These are phyloP conservation scores for Pseudoatta argentina DNA, from an alignment of 1,140 invertebrate genomes.

Conservation along the genomic window DNA sequence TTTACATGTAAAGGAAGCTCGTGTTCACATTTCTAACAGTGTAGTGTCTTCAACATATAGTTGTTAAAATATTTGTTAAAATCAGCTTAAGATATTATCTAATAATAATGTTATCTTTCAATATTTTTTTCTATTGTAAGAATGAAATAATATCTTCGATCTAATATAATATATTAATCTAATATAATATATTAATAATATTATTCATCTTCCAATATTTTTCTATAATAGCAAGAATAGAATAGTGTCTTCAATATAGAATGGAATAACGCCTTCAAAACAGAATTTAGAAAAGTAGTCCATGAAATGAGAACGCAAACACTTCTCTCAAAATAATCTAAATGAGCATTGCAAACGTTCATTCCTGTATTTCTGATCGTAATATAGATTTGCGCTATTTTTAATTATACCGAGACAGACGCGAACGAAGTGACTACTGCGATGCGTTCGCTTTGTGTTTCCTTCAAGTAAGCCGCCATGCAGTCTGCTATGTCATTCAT, in stretches of 20 bases:
- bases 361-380: background rate
- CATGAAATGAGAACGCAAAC: background rate
- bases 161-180: background rate
- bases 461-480: conserved; percentile 3
- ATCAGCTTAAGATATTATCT: no score
- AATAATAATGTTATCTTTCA: background rate
- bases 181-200: background rate
- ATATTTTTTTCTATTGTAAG: background rate
- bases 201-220: conserved; percentile 15
- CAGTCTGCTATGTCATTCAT: conserved; percentile 34
- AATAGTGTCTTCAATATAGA: background rate
- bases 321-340: conserved; percentile 4
- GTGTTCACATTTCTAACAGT: no score
- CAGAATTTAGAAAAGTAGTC: background rate
- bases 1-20: no score
- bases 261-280: background rate
- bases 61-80: no score
- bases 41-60: no score
- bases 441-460: background rate
- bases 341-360: background rate
- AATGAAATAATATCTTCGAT: background rate
- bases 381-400: background rate
- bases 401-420: conserved; percentile 4
- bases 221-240: background rate
- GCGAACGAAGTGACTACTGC: no score